These are phyloP conservation scores for Acrocyrtus sp. DNA, from an alignment of 2,888 invertebrate species.

Conservation along the genomic window DNA sequence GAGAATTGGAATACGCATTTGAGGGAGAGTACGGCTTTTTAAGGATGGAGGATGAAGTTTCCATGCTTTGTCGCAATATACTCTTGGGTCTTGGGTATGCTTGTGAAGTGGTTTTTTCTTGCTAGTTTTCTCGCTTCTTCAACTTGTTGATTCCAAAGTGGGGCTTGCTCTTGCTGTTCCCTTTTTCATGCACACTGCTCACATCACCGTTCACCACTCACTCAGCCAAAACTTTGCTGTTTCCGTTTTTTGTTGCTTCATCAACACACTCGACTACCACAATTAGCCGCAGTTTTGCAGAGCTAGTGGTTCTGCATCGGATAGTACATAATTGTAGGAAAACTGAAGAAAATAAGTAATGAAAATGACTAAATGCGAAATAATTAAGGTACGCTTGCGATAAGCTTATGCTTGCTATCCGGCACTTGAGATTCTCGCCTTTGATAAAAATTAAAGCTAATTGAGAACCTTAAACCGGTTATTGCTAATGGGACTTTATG, in stretches of 20 bases:
- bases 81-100: no score
- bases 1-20: no score
- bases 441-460: no score
- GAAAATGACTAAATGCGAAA: no score
- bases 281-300: no score
- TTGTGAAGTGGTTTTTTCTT: not conserved
- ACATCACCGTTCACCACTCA: not conserved
- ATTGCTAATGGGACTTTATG: not conserved
- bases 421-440: no score
- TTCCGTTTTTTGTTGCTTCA: not conserved
- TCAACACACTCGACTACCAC: no score
- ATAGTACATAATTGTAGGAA: not conserved
- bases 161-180: not conserved
- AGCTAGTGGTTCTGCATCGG: not conserved
- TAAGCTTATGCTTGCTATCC: no score
- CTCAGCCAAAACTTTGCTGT: not conserved
- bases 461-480: no score
- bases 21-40: no score
- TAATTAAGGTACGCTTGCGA: no score
- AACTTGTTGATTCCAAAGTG: conserved; percentile 32
- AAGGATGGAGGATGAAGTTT: not conserved
- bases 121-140: not conserved
- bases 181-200: not conserved
- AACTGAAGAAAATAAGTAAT: not conserved
- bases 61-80: no score